Evolutionary conservation across 2,113 vertebrate genomes (phyloP).

Genomic region (Scopus umbretta): DNA sequence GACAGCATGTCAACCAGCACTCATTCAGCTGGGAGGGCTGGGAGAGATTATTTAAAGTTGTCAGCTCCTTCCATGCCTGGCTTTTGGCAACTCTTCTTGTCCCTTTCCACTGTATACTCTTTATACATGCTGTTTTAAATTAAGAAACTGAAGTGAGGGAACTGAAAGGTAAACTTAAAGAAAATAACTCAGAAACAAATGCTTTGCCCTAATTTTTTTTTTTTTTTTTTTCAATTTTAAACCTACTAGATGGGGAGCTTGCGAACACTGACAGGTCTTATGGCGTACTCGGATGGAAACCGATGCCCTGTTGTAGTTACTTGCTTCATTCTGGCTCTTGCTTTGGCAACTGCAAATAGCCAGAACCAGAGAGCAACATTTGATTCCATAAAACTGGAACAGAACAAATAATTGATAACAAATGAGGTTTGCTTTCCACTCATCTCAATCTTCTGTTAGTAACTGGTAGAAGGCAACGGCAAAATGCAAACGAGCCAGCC

Average conservation of each 20-base stretch:
- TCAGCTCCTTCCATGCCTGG: conserved; percentile 62
- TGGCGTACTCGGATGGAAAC: not conserved
- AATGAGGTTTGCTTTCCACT: not conserved
- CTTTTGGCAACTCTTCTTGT: conserved; percentile 62
- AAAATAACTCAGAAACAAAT: conserved; percentile 42
- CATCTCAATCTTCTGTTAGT: not conserved
- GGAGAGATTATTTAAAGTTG: conserved; percentile 65
- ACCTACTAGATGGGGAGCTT: not conserved
- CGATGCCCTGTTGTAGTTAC: not conserved
- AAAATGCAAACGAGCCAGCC: not conserved
- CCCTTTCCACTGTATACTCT: conserved; percentile 60
- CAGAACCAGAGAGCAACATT: not conserved
- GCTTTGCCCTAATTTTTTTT: not conserved
- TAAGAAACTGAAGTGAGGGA: conserved; percentile 47
- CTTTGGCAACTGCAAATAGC: not conserved
- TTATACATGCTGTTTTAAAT: conserved; percentile 61
- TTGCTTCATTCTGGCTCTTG: not conserved
- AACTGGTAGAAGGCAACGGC: not conserved
- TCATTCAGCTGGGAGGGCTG: conserved; percentile 62
- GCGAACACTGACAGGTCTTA: not conserved
- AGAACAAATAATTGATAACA: conserved; percentile 45
- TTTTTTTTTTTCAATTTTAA: not conserved
- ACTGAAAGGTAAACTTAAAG: conserved; percentile 48
- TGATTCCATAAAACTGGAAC: not conserved
- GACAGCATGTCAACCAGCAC: conserved; percentile 60